A percentile compares a stretch with the other conserved stretches of the same genome.
phyloP scores from a whole-genome alignment of 2,888 invertebrate species.

The Tipula helvola region DNA sequence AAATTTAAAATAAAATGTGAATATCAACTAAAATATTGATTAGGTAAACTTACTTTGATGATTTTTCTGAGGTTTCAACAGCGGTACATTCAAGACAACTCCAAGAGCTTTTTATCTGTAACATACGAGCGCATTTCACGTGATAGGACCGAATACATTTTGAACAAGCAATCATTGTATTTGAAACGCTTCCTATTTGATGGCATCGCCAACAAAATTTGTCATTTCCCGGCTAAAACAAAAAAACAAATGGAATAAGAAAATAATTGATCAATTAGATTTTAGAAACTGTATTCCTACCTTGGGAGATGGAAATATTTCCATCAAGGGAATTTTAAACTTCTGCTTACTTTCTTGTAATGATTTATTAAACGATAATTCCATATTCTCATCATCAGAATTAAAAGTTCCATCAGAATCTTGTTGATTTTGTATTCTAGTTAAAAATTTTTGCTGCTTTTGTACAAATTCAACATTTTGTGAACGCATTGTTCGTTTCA shows the following conservation, averaged over 20 bases:
- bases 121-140: slow-evolving; percentile 52
- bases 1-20: neutral
- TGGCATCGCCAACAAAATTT: slow-evolving; percentile 89
- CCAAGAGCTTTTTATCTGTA: slow-evolving; percentile 45
- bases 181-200: slow-evolving; percentile 44
- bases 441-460: slow-evolving; percentile 47
- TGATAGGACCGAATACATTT: slow-evolving; percentile 81
- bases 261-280: too few species aligned
- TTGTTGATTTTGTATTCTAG: slow-evolving; percentile 36
- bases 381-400: slow-evolving; percentile 26
- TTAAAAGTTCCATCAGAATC: slow-evolving; percentile 21
- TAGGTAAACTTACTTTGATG: slow-evolving; percentile 20
- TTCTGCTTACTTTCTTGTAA: neutral
- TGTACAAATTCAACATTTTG: slow-evolving; percentile 50
- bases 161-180: slow-evolving; percentile 50
- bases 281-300: slow-evolving; percentile 5
- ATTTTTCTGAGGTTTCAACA: slow-evolving; percentile 58
- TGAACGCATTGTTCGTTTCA: slow-evolving; percentile 42
- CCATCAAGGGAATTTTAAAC: neutral
- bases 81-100: slow-evolving; percentile 77
- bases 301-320: slow-evolving; percentile 16
- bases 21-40: neutral
- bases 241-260: neutral
- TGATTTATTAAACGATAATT: slow-evolving; percentile 13
- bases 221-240: slow-evolving; percentile 44